phyloP scores from a whole-genome alignment of 2,113 vertebrate genomes.

The Otolemur garnettii region DNA sequence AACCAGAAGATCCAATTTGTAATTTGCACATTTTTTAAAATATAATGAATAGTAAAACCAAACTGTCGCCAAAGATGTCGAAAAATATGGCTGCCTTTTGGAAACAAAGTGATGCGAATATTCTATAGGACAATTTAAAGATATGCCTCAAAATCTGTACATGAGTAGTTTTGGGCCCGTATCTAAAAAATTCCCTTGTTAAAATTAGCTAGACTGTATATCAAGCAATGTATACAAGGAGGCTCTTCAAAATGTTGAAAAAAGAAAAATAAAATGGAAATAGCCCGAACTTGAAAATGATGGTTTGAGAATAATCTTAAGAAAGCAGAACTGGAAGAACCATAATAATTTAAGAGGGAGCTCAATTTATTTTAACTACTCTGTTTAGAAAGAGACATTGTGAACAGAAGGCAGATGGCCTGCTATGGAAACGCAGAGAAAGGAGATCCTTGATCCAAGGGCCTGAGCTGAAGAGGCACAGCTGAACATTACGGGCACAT shows the following conservation, averaged over 20 bases:
- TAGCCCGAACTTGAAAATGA: constrained; percentile 11
- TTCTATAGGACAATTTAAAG: constrained; percentile 2
- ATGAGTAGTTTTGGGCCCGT: neutral
- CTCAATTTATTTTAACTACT: constrained; percentile 62
- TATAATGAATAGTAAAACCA: neutral
- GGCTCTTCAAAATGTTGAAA: neutral
- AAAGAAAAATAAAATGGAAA: constrained; percentile 10
- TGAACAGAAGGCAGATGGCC: constrained; percentile 65
- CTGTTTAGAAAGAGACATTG: constrained; percentile 31
- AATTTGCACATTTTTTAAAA: neutral
- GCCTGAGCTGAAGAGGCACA: constrained; percentile 47
- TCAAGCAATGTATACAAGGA: neutral
- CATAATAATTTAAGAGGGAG: constrained; percentile 30
- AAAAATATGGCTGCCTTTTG: neutral
- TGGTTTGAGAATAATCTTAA: constrained; percentile 34
- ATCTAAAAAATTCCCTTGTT: constrained; percentile 2
- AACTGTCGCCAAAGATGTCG: neutral
- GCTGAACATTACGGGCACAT: neutral
- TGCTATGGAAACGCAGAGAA: constrained; percentile 44
- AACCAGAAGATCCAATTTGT: neutral
- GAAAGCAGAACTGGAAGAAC: neutral
- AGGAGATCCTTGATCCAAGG: neutral
- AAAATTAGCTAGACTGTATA: constrained; percentile 38
- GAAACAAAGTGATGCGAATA: neutral
- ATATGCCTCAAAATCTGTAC: constrained; percentile 25